A percentile compares a stretch with the other conserved stretches of the same genome.
phyloP scores from a whole-genome alignment of 2,797 vertebrate genomes.

The Acanthurus leucopareius region DNA sequence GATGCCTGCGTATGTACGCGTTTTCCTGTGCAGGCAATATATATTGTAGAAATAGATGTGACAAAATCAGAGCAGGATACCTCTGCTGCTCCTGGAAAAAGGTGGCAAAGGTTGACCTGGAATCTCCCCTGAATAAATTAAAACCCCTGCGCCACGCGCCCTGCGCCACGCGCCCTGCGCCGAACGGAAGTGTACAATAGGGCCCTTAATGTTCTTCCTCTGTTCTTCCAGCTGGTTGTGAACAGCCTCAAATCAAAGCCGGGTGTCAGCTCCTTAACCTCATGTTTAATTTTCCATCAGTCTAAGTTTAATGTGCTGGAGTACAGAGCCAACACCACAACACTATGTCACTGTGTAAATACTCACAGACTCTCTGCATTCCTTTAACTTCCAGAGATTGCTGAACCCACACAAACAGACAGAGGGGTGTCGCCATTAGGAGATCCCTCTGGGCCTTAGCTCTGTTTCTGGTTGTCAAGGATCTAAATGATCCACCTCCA shows the following conservation, averaged over 20 bases:
- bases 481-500: slow-evolving; percentile 39
- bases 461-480: slow-evolving; percentile 22
- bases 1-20: too few relatives aligned
- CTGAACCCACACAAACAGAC: background rate
- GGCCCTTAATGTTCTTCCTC: too few relatives aligned
- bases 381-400: background rate
- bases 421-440: background rate
- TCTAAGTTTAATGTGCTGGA: background rate
- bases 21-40: too few relatives aligned
- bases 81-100: too few relatives aligned
- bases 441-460: slow-evolving; percentile 12
- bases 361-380: background rate
- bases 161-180: too few relatives aligned
- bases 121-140: too few relatives aligned
- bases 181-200: too few relatives aligned
- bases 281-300: background rate
- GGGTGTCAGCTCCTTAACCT: background rate
- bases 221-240: background rate
- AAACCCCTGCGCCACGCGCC: too few relatives aligned
- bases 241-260: background rate
- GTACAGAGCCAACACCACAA: background rate
- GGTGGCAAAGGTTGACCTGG: too few relatives aligned
- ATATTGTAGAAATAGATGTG: too few relatives aligned
- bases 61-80: too few relatives aligned
- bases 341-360: slow-evolving; percentile 9